phyloP scores from a whole-genome alignment of 2,888 invertebrate genomes.

The Cartodere bifasciata region DNA sequence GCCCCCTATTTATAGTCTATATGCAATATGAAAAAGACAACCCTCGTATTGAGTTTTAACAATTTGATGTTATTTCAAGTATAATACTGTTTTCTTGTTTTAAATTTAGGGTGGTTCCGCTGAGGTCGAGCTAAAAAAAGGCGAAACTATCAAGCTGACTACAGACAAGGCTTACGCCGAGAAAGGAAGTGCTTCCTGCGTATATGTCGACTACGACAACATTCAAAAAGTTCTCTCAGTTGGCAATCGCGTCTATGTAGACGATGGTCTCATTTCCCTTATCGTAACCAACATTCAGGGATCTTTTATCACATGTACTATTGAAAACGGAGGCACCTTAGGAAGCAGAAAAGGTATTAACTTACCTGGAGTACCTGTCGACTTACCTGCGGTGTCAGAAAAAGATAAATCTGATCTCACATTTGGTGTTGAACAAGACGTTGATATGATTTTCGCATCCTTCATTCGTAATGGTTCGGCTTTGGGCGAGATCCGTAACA shows the following conservation, averaged over 20 bases:
- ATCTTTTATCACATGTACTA: constrained; percentile 59
- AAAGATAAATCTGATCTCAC: constrained; percentile 86
- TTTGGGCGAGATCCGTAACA: constrained; percentile 72
- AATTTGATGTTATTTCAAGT: too few species aligned
- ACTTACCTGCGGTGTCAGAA: constrained; percentile 93
- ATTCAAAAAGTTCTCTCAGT: constrained; percentile 82
- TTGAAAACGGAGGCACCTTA: constrained; percentile 91
- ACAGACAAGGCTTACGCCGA: constrained; percentile 70
- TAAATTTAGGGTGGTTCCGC: constrained; percentile 73
- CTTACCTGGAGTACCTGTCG: constrained; percentile 88
- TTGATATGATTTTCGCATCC: constrained; percentile 97
- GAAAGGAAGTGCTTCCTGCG: constrained; percentile 58
- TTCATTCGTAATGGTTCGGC: constrained; percentile 90
- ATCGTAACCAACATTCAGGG: constrained; percentile 44
- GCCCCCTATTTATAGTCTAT: too few species aligned
- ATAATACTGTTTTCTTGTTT: too few species aligned
- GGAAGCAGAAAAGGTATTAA: constrained; percentile 97
- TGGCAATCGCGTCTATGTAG: constrained; percentile 83
- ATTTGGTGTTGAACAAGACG: constrained; percentile 85
- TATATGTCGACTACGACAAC: constrained; percentile 91
- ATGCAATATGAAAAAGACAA: too few species aligned
- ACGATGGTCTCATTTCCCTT: constrained; percentile 93
- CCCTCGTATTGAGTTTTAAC: too few species aligned
- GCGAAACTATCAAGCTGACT: constrained; percentile 70
- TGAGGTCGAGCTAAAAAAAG: constrained; percentile 81